Evolutionary conservation across 2,797 vertebrate genomes (phyloP), one percentile per base, ranked within the genome.

Genomic region (Sebastiscus albofasciatus): DNA sequence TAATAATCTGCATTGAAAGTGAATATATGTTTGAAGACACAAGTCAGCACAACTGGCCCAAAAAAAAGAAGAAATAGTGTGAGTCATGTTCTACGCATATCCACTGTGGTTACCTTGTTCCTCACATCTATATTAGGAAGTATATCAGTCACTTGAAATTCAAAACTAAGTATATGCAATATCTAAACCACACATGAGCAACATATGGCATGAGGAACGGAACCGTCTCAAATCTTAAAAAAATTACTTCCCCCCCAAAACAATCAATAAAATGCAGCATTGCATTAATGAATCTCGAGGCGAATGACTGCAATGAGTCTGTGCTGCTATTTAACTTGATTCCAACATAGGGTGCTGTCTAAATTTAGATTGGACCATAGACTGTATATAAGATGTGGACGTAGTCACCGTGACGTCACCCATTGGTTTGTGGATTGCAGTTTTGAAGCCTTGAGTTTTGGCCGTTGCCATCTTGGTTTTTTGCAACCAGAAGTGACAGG

Each of bases 211-310:
- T 29, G 29, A 29, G 29, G 29, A 29, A 29, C 4, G 13, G 39
- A 42, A 42, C 39, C 0, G 14, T 42, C 20, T 60, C 8, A 31
- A 20, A 31, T 29, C 42, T 1, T 24, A 46, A 18, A 46, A 46
- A 0, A 46, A 46, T 46, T 0, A 46, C 42, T 46, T 46, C 36
- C 36, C 36, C 49, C 20, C 14, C 20, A 52, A 52, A n/a, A 52
- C 18, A 52, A n/a, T 52, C 20, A 52, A 36, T 52, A 52, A 52
- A 20, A 52, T 52, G 13, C 49, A 52, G 18, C 49, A 52, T n/a
- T 52, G 49, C 0, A 20, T 52, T 2, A 52, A 52, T 20, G 49
- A 52, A 20, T n/a, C 49, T n/a, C 0, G 18, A 0, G 20, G 49
- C 2, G 20, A n/a, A 52, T 52, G 46, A n/a, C 46, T 52, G 0